Conservation (phyloP, 2,797 vertebrate species). For the Enteromius unitaeniatus region DNA sequence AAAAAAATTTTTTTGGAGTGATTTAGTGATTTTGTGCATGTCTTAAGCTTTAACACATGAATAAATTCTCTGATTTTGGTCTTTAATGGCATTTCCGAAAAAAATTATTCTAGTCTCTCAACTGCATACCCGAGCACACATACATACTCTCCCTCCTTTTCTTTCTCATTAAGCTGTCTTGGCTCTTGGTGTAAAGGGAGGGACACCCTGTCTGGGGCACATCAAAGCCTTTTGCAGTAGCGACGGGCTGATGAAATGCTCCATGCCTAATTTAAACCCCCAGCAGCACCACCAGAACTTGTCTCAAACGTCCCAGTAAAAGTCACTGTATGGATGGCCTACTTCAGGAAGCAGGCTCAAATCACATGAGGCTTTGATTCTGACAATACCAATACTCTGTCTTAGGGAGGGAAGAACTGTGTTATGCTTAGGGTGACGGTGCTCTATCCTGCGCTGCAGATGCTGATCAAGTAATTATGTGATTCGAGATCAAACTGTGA, state of each 20-base stretch:
- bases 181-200: constrained; percentile 22
- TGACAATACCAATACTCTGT: not conserved
- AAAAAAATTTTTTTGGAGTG: not conserved
- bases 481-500: constrained; percentile 23
- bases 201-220: constrained; percentile 25
- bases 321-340: constrained; percentile 43
- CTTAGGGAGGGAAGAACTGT: constrained; percentile 29
- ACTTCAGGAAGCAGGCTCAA: constrained; percentile 47
- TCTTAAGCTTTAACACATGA: not conserved
- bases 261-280: constrained; percentile 51
- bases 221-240: constrained; percentile 39
- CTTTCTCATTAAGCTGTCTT: constrained; percentile 18
- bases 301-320: constrained; percentile 24
- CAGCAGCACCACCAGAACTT: constrained; percentile 16
- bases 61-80: not conserved
- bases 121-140: not conserved
- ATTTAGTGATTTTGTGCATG: not conserved
- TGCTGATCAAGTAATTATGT: constrained; percentile 40
- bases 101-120: not conserved
- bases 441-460: constrained; percentile 27
- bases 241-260: constrained; percentile 35
- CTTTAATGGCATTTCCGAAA: constrained; percentile 9
- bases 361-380: constrained; percentile 38
- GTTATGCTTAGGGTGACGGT: constrained; percentile 14
- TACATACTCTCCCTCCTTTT: not conserved